Base-by-base conservation (phyloP, 1,140 invertebrate species). In the Meloidogyne chitwoodi region DNA sequence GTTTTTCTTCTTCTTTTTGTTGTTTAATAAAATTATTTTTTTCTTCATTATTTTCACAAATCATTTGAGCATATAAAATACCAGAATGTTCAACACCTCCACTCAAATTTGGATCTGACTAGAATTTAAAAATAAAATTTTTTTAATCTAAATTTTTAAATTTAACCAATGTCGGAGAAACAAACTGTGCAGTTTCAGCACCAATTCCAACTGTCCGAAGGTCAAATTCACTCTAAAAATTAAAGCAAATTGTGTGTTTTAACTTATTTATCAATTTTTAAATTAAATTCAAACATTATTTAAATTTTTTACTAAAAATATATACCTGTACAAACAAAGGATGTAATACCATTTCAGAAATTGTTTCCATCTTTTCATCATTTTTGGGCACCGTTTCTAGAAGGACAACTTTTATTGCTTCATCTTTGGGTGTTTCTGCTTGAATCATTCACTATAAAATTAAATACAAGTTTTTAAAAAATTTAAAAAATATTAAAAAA, bases 141-240 rank as follows among this genome's bases (percentile, higher is more conserved):
- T 41, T 56, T n/a, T n/a, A 19, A 11, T 0, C 0, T 4, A 56
- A 56, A 4, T n/a, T 41, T 12, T 56, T 56, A n/a, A 6, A 56
- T n/a, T 56, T n/a, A 56, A 74, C 68, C 41, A 74, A 34, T 29
- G 68, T 16, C n/a, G 10, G 34, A 29, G 26, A 62, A 24, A 34
- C 67, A 22, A 31, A 10, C 14, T 26, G 24, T 22, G 66, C 34
- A 26, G 31, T 64, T 67, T 75, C 27, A 11, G 29, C 73, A n/a
- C 26, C 73, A 64, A 75, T 64, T 29, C 41, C 56, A 19, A 66
- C 56, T n/a, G 69, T 22, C 19, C 75, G 41, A 22, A 76, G 61
- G 68, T 76, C 75, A 38, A 76, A 76, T 64, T 74, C 68, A 71
- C 75, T 76, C 75, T 76, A 63, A 48, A 56, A 24, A 29, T 24